These are phyloP conservation scores for Anthoscopus minutus DNA, from an alignment of 2,113 vertebrate genomes.

Conservation along the genomic window DNA sequence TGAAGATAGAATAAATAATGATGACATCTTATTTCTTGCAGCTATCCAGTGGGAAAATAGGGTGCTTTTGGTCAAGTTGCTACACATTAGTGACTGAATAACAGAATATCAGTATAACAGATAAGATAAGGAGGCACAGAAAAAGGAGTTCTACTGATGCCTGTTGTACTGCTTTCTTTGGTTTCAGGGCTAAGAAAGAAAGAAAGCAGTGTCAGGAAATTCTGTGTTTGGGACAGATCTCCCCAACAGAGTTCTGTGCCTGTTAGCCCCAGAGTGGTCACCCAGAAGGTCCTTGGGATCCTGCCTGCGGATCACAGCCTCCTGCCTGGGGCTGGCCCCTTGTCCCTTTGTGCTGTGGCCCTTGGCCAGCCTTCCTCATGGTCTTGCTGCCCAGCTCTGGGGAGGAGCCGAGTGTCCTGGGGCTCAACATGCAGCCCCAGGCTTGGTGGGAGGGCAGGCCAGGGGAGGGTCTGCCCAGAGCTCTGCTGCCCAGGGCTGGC, in stretches of 20 bases:
- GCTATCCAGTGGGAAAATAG: neutral
- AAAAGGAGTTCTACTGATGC: neutral
- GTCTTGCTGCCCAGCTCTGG: neutral
- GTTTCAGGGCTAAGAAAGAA: neutral
- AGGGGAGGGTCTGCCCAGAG: neutral
- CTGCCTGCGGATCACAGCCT: neutral
- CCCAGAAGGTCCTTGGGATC: neutral
- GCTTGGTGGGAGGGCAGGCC: neutral
- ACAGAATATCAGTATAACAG: neutral
- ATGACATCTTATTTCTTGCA: conserved; percentile 1
- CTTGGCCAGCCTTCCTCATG: neutral
- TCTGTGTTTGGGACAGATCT: neutral
- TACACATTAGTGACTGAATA: conserved; percentile 48
- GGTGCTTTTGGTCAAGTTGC: conserved; percentile 11
- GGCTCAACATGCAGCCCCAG: fast-evolving
- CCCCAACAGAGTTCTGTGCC: neutral
- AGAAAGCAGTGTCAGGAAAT: neutral
- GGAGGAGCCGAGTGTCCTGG: neutral
- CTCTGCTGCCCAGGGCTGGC: neutral
- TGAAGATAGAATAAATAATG: conserved; percentile 47
- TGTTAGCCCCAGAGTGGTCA: neutral
- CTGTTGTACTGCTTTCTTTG: neutral
- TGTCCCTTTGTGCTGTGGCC: fast-evolving
- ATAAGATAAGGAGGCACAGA: conserved; percentile 15
- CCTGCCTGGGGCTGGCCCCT: neutral